Evolutionary conservation across 2,888 invertebrate genomes (phyloP), one percentile per base, ranked within the genome.

Genomic region (Conistra vaccinii): DNA sequence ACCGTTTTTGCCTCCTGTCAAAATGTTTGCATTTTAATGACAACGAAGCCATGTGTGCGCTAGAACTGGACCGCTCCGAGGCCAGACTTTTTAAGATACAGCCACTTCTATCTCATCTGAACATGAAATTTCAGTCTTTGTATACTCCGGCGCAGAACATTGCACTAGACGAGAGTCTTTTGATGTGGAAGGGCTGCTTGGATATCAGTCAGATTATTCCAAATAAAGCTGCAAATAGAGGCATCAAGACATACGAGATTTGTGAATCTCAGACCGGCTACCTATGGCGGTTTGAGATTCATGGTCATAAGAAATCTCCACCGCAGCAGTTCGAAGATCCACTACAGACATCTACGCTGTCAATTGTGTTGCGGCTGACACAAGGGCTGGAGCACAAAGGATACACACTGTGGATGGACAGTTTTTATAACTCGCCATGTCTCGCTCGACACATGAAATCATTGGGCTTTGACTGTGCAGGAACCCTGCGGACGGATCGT

Each of bases 201-300:
- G 45, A 45, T 5, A 45, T 45, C 45, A 1, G 5, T 5, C 45
- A 45, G 17, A 14, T 51, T 1, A 69, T 69, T 9, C 69, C 51
- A 1, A 53, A 51, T 14, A 69, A 69, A 14, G 1, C 4, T 1
- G 48, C 39, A 12, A 39, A 26, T 6, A 1, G 2, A 14, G 57
- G 68, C 9, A 35, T 67, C 14, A 67, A 53, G 58, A 82, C 81
- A 0, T 84, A 86, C n/a, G 86, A 86, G 57, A 42, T 89, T 3
- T 86, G 84, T 81, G 88, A 88, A 71, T 83, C 83, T 60, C 80
- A 78, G 65, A 83, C 86, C 35, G 85, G 87, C 14, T 89, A 87
- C 17, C 65, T 88, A 26, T 88, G 85, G 87, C 75, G 83, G 60
- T 83, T 88, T 71, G 82, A 80, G 73, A 32, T 86, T 55, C 55